Conservation (phyloP, 35 echinoderm and acorn worm species). For the Nesometra sesokonis region DNA sequence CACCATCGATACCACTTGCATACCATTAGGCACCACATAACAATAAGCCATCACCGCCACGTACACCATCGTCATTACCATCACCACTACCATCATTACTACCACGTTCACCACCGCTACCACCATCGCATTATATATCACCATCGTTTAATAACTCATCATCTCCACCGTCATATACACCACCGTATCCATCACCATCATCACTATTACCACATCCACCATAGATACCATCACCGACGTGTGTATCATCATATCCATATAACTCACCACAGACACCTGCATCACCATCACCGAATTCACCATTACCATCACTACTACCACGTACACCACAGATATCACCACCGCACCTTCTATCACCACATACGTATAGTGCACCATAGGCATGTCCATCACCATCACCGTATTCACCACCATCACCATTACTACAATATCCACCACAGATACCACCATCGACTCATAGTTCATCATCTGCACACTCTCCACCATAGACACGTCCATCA, state of each 20-base stretch:
- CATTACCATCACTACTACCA: background rate
- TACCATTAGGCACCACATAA: too few relatives aligned
- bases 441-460: too few relatives aligned
- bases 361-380: background rate
- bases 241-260: too few relatives aligned
- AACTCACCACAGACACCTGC: too few relatives aligned
- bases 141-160: background rate
- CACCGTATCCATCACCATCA: background rate
- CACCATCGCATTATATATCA: background rate
- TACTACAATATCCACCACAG: too few relatives aligned
- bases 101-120: background rate
- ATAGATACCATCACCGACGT: too few relatives aligned
- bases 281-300: background rate
- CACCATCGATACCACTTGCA: background rate
- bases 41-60: background rate
- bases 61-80: background rate
- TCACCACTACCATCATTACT: background rate
- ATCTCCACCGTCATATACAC: background rate
- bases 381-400: background rate
- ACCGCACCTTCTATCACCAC: background rate
- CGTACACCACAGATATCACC: background rate
- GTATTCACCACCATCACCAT: constrained; percentile 2
- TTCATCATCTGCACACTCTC: too few relatives aligned
- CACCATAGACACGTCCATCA: too few relatives aligned
- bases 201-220: too few relatives aligned